Base-by-base conservation (phyloP, 2,888 invertebrate genomes). In the Charanyca ferruginea region DNA sequence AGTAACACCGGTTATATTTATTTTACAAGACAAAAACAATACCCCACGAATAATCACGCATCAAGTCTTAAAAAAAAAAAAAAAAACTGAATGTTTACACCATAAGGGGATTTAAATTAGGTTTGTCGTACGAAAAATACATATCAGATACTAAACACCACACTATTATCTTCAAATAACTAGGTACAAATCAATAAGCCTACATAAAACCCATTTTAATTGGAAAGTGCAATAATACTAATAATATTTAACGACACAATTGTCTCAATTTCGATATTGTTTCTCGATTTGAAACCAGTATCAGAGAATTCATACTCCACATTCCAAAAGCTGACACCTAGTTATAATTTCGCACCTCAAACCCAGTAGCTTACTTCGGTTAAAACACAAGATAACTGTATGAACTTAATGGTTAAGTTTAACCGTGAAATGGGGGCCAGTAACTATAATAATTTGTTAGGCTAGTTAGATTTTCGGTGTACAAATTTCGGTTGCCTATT, bases 241-340 rank as follows among this genome's bases (percentile, higher is more conserved):
- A 69, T 61, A 62, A 78, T 67, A 51, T 75, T 65, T 59, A 59
- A 52, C 48, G 51, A 35, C 45, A 66, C 60, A 58, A 68, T 54
- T 57, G 57, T 42, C 49, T 32, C 35, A 49, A 67, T 81, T 60
- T 71, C 60, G 60, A 79, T 75, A 72, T 76, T 76, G 66, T 72
- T 57, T 70, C 71, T 75, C 41, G 62, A 70, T 54, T 61, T 58
- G 13, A 51, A 80, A 81, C 80, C 65, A 67, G 81, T 79, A 62
- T 52, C 55, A 13, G 47, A 62, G 71, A 72, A 80, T 79, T 80
- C 35, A 54, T 38, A 48, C 53, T 61, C 65, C 18, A 64, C 82
- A 80, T 80, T 80, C 80, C 79, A 41, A 52, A 53, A 47, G 38
- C 47, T 65, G 65, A 62, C 62, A 66, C n/a, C 58, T 38, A 44